A percentile compares a stretch with the other conserved stretches of the same genome.
Evolutionary conservation across 1,140 invertebrate species (phyloP).

Genomic region (Mercenaria mercenaria): DNA sequence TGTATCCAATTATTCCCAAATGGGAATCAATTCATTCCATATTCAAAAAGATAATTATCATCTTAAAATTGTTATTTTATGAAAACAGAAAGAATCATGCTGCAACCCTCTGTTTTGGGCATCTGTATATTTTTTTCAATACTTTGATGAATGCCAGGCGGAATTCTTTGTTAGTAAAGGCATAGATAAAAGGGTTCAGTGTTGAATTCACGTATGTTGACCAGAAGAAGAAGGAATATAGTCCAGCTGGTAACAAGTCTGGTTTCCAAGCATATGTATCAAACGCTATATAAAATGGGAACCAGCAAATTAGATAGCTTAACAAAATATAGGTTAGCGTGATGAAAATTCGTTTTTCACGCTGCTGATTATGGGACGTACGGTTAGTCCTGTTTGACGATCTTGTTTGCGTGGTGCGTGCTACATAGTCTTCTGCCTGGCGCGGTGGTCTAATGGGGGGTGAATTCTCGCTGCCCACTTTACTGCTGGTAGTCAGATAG

Average conservation of each 20-base stretch:
- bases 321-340: constrained; percentile 69
- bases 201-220: constrained; percentile 76
- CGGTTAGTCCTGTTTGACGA: not conserved
- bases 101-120: not conserved
- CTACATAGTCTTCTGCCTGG: not conserved
- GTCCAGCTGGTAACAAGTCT: constrained; percentile 59
- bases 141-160: constrained; percentile 86
- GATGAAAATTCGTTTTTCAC: constrained; percentile 64
- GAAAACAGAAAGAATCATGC: too few species aligned
- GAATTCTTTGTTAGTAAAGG: constrained; percentile 75
- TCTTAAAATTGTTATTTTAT: too few species aligned
- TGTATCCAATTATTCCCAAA: too few species aligned
- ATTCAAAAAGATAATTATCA: too few species aligned
- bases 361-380: not conserved
- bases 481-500: not conserved
- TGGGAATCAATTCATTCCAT: too few species aligned
- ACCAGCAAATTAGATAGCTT: constrained; percentile 70
- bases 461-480: not conserved
- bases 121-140: not conserved
- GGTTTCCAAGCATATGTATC: constrained; percentile 69
- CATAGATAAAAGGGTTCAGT: constrained; percentile 77
- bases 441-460: not conserved
- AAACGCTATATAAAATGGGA: constrained; percentile 73
- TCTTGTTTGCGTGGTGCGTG: not conserved
- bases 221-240: constrained; percentile 75